Percentiles rank a stretch among this genome's conserved stretches.
Conservation (phyloP, 30 jellyfish, hydroid and myxozoan genomes). For the Haliclystus octoradiatus region DNA sequence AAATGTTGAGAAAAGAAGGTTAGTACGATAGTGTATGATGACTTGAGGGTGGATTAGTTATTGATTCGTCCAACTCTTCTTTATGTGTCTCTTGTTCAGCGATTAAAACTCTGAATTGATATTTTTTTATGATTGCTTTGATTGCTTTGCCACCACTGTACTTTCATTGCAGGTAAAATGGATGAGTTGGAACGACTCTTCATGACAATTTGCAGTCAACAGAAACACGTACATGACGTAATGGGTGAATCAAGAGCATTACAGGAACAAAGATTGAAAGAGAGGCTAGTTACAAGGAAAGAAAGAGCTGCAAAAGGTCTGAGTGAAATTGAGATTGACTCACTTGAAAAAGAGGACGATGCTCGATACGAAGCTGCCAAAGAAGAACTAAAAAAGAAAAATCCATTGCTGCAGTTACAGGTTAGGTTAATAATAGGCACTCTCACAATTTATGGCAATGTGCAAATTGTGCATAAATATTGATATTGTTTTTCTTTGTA, state of each 20-base stretch:
- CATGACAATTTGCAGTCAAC: conserved; percentile 35
- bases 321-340: conserved; percentile 54
- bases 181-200: conserved; percentile 41
- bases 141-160: too few relatives aligned
- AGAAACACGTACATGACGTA: conserved; percentile 26
- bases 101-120: background rate
- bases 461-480: too few relatives aligned
- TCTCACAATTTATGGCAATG: background rate
- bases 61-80: background rate
- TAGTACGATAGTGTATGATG: conserved; percentile 22
- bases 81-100: background rate
- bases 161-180: conserved; percentile 26
- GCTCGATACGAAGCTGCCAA: conserved; percentile 40
- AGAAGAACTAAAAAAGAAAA: conserved; percentile 44
- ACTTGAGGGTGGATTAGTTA: background rate
- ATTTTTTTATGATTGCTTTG: background rate
- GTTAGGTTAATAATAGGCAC: conserved; percentile 14
- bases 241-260: conserved; percentile 44
- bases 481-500: background rate
- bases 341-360: conserved; percentile 58
- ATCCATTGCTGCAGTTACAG: conserved; percentile 47
- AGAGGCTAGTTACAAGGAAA: conserved; percentile 33
- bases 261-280: conserved; percentile 45
- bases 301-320: conserved; percentile 44
- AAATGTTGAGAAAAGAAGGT: conserved; percentile 42